phyloP scores from a whole-genome alignment of 2,888 invertebrate genomes.

The Papilio gigon region DNA sequence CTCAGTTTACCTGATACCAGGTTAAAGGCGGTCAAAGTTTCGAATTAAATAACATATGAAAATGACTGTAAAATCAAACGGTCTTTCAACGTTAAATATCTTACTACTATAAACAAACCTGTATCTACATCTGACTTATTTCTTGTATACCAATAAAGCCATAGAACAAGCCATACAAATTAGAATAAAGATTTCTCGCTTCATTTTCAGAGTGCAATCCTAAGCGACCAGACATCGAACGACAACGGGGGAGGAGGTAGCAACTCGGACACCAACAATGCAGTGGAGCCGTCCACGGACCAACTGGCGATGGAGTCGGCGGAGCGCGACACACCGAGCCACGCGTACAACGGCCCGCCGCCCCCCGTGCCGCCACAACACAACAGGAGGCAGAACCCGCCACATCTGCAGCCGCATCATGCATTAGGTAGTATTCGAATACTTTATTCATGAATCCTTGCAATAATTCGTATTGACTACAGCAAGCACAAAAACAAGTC shows the following conservation, averaged over 20 bases:
- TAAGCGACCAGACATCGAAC: constrained; percentile 74
- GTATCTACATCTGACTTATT: no score
- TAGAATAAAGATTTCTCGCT: constrained; percentile 37
- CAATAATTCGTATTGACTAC: constrained; percentile 28
- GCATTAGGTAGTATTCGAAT: constrained; percentile 62
- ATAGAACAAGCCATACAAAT: no score
- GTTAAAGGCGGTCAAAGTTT: constrained; percentile 64
- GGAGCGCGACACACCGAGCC: constrained; percentile 83
- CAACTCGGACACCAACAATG: constrained; percentile 81
- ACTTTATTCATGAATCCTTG: neutral
- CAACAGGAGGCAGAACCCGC: constrained; percentile 88
- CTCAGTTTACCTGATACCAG: constrained; percentile 47
- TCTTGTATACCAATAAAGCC: no score
- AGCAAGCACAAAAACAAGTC: neutral
- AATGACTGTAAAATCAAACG: constrained; percentile 50
- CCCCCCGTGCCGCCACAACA: constrained; percentile 85
- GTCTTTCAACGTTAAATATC: no score
- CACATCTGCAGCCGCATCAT: constrained; percentile 84
- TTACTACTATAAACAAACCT: no score
- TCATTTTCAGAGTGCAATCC: constrained; percentile 68
- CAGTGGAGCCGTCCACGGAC: constrained; percentile 83
- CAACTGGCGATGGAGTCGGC: constrained; percentile 88
- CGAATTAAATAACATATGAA: constrained; percentile 71
- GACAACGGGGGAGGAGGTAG: constrained; percentile 81
- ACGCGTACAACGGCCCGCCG: constrained; percentile 79